Base-by-base conservation (phyloP, 1,140 invertebrate genomes). In the Drosophila bipectinata region DNA sequence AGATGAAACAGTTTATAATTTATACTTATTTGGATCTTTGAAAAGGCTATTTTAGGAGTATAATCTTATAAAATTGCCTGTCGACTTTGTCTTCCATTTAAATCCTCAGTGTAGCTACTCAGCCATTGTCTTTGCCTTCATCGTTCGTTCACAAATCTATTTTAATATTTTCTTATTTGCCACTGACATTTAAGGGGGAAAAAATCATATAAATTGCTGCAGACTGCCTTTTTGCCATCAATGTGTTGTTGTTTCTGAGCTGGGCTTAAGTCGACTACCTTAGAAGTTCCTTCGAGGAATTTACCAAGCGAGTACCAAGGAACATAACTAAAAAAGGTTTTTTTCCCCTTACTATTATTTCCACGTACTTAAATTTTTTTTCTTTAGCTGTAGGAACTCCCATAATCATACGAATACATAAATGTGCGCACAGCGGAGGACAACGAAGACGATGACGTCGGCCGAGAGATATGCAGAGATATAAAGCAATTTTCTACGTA, bases 401-500 rank as follows among this genome's bases (percentile, higher is more conserved):
- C 32, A 49, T 26, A 60, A 53, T 44, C 41, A 59, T 57, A 75
- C 57, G 54, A 57, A 44, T 72, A 67, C 73, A 75, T 63, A 41
- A 30, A 28, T 52, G 41, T 18, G 24, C 26, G 32, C 24, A 67
- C 51, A 56, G 61, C 28, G 60, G 60, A 61, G 56, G 57, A 62
- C 71, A 60, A 79, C 61, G 64, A 28, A 28, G 26, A 77, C 61
- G 60, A 60, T 64, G 79, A 62, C 72, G 81, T 77, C 77, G 79
- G 71, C 77, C 56, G 62, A 78, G 78, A 81, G 82, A 87, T 85
- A 85, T 85, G 82, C 82, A 87, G 78, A 87, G 82, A 85, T 88
- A 88, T 88, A 88, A 88, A 88, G 83, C 83, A 88, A 88, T 88
- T 88, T 88, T 88, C 83, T 88, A 88, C 83, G 83, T 88, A 88